phyloP scores from a whole-genome alignment of 2,797 vertebrate genomes.

The Pseudomugil tenellus region DNA sequence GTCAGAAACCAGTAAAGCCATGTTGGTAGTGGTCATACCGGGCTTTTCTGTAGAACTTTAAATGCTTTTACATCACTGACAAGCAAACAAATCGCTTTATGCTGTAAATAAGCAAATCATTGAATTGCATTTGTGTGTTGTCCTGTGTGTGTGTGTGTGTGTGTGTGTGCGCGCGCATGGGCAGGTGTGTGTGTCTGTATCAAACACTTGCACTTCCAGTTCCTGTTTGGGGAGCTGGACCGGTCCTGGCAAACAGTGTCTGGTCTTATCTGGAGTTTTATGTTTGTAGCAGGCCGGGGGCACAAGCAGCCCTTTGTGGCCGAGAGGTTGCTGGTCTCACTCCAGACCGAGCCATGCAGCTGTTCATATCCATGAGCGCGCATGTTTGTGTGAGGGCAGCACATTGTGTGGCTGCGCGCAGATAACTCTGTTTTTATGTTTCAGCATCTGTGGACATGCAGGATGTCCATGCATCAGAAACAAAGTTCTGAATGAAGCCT shows the following conservation, averaged over 20 bases:
- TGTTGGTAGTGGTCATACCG: no score
- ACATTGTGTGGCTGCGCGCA: slow-evolving; percentile 31
- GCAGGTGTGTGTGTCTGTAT: slow-evolving; percentile 46
- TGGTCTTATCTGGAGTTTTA: slow-evolving; percentile 83
- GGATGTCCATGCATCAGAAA: background rate
- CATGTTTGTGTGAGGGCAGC: slow-evolving; percentile 37
- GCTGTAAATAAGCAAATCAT: slow-evolving; percentile 17
- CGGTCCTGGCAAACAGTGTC: slow-evolving; percentile 76
- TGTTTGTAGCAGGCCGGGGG: slow-evolving; percentile 73
- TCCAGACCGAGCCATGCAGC: slow-evolving; percentile 81
- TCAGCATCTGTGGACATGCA: background rate
- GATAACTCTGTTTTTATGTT: slow-evolving; percentile 27
- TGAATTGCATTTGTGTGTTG: slow-evolving; percentile 29
- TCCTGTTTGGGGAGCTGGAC: slow-evolving; percentile 73
- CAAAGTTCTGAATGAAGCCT: no score
- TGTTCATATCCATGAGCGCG: slow-evolving; percentile 77
- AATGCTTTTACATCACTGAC: slow-evolving; percentile 1
- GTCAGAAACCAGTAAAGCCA: no score
- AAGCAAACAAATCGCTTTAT: slow-evolving; percentile 15
- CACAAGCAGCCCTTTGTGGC: slow-evolving; percentile 85
- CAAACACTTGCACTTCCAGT: slow-evolving; percentile 76
- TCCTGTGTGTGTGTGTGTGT: slow-evolving; percentile 28
- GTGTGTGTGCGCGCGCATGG: slow-evolving; percentile 27
- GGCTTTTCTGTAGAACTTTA: background rate
- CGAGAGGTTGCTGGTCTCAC: slow-evolving; percentile 78